These are phyloP conservation scores for Rhea pennata DNA, from an alignment of 2,113 vertebrate species.

Conservation along the genomic window DNA sequence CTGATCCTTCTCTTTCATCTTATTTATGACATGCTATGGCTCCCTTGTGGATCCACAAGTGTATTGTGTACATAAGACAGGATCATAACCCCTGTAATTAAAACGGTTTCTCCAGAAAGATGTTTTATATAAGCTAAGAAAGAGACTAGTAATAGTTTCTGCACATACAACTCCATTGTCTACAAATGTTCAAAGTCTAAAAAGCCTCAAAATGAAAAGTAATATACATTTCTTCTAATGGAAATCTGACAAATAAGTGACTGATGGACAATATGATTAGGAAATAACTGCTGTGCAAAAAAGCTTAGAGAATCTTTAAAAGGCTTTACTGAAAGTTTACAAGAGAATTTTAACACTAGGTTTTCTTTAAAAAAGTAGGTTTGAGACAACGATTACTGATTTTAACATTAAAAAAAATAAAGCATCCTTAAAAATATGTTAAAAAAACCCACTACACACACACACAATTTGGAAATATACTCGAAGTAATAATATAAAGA, in stretches of 20 bases:
- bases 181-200: background rate
- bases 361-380: background rate
- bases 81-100: background rate
- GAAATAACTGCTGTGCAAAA: background rate
- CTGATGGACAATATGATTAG: background rate
- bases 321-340: background rate
- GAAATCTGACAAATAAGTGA: background rate
- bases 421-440: background rate
- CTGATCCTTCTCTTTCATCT: background rate
- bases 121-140: background rate
- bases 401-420: background rate
- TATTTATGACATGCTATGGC: slow-evolving; percentile 14
- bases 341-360: background rate
- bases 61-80: background rate
- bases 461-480: background rate
- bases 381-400: background rate
- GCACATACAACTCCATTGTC: background rate
- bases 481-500: background rate
- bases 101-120: slow-evolving; percentile 27
- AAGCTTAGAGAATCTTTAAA: background rate
- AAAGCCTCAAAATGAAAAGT: background rate
- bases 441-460: background rate
- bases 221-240: background rate
- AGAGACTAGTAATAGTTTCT: background rate
- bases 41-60: slow-evolving; percentile 17